Evolutionary conservation across 2,113 vertebrate genomes (phyloP).

Genomic region (Sakesphorus luctuosus): DNA sequence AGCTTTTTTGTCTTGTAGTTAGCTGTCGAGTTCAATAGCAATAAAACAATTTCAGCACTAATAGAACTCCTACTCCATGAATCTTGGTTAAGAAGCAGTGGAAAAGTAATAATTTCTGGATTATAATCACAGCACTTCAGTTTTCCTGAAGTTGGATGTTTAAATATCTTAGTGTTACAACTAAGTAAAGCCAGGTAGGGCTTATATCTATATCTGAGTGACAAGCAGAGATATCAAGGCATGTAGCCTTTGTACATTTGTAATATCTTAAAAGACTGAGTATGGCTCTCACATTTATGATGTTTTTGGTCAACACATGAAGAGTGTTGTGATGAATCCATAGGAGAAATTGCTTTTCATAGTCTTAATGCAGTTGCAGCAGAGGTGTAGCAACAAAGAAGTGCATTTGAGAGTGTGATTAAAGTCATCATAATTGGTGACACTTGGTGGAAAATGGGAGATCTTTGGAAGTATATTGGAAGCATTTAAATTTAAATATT

Average conservation of each 20-base stretch:
- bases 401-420: neutral
- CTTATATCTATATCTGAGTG: neutral
- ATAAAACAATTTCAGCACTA: neutral
- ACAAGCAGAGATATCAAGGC: neutral
- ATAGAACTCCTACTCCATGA: neutral
- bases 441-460: neutral
- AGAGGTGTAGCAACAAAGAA: neutral
- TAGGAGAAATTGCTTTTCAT: neutral
- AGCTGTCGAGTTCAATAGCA: neutral
- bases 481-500: neutral
- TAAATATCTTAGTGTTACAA: neutral
- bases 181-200: neutral
- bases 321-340: neutral
- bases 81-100: neutral
- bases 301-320: neutral
- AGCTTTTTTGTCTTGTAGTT: neutral
- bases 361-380: neutral
- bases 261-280: neutral
- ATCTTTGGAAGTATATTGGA: neutral
- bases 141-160: neutral
- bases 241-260: neutral
- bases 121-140: neutral
- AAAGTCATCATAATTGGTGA: neutral
- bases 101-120: neutral
- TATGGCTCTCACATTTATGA: neutral